Percentiles rank a stretch among this genome's conserved stretches.
Conservation (phyloP, 2,797 vertebrate genomes). For the Sparus aurata region DNA sequence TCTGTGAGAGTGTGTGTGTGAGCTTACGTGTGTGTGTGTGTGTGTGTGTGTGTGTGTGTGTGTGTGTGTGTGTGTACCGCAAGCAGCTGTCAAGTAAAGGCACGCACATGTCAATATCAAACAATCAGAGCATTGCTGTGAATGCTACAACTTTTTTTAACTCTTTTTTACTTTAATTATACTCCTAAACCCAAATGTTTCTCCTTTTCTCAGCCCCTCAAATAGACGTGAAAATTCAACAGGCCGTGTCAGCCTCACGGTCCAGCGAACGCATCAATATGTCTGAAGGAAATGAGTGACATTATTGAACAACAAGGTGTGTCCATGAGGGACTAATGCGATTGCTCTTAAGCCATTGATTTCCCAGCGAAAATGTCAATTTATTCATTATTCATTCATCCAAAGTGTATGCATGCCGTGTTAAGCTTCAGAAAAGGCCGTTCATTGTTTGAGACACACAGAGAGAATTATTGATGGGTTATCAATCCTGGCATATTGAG, state of each 20-base stretch:
- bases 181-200: not conserved
- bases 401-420: slow-evolving; percentile 63
- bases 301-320: slow-evolving; percentile 77
- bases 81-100: slow-evolving; percentile 47
- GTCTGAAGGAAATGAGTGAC: slow-evolving; percentile 75
- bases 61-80: slow-evolving; percentile 1
- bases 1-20: slow-evolving; percentile 29
- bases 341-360: slow-evolving; percentile 80
- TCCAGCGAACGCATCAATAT: slow-evolving; percentile 66
- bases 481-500: slow-evolving; percentile 70
- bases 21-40: slow-evolving; percentile 27
- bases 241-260: slow-evolving; percentile 53
- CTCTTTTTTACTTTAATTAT: no score
- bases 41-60: slow-evolving; percentile 20
- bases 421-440: slow-evolving; percentile 54
- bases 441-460: slow-evolving; percentile 56
- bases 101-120: slow-evolving; percentile 20
- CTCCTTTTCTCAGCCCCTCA: slow-evolving; percentile 26
- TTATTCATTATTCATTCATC: slow-evolving; percentile 82
- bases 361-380: slow-evolving; percentile 83
- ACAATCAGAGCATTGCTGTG: slow-evolving; percentile 8
- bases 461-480: slow-evolving; percentile 61
- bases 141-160: slow-evolving; percentile 4
- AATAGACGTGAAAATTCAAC: slow-evolving; percentile 71
- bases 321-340: slow-evolving; percentile 68